Evolutionary conservation across 2,888 invertebrate genomes (phyloP).

Genomic region (Zaprionus bogoriensis): DNA sequence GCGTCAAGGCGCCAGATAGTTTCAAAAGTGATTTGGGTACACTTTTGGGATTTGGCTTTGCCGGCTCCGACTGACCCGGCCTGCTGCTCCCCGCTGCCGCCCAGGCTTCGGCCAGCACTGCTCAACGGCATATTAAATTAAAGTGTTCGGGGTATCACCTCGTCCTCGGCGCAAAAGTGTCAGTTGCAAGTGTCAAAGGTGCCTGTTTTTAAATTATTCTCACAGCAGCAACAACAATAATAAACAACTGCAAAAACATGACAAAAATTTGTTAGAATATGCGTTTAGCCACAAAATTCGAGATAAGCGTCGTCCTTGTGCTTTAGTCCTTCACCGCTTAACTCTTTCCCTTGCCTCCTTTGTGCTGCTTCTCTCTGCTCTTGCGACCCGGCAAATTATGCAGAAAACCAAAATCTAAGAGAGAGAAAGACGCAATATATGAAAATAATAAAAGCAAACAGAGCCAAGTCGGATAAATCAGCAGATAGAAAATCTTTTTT

Average conservation of each 20-base stretch:
- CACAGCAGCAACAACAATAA: constrained; percentile 32
- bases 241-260: constrained; percentile 43
- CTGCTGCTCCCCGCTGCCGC: not conserved
- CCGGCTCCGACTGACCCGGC: not conserved
- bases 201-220: constrained; percentile 72
- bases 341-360: not conserved
- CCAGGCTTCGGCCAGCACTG: constrained; percentile 23
- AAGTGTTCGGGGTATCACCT: constrained; percentile 67
- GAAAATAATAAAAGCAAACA: constrained; percentile 13
- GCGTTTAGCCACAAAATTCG: constrained; percentile 66
- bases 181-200: constrained; percentile 79
- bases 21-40: constrained; percentile 79
- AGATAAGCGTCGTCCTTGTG: constrained; percentile 57
- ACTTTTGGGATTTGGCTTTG: constrained; percentile 72
- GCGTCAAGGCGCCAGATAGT: constrained; percentile 73
- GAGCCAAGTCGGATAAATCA: constrained; percentile 31
- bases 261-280: constrained; percentile 69
- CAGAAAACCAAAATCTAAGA: constrained; percentile 60
- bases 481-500: constrained; percentile 23
- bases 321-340: not conserved
- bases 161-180: constrained; percentile 56
- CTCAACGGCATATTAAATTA: constrained; percentile 76
- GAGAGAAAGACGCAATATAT: constrained; percentile 29
- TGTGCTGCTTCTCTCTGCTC: not conserved
- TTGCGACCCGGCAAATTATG: constrained; percentile 64